Base-by-base conservation (phyloP, 2,113 vertebrate species). In the Daphoenositta chrysoptera region DNA sequence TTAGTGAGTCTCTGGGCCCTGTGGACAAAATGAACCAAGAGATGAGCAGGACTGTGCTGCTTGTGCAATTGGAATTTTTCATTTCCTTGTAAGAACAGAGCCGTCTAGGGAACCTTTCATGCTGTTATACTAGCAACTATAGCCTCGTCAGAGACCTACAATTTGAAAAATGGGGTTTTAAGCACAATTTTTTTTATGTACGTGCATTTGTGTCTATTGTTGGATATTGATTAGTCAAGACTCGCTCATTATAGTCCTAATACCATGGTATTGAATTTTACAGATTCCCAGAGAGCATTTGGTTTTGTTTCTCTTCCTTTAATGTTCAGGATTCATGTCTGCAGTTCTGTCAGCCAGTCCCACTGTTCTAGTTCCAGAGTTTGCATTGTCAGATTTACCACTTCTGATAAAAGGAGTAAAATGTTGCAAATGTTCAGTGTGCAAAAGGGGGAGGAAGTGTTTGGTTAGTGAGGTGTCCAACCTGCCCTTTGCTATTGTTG, bases 141-240 rank as follows among this genome's bases (percentile, higher is more conserved):
- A 80, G 13, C 23, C 13, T 61, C 0, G 0, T 72, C 58, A 20
- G 21, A 26, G 53, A 21, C 12, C 8, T 68, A 2, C 53, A 68
- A 39, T 37, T 84, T 44, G 24, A 69, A 80, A 85, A 90, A 24
- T 2, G 7, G 6, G 4, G 8, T 56, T 78, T 83, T 53, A 84
- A 82, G 77, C 8, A 37, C 5, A 21, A 1, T 30, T 87, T 30
- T 2, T 3, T 24, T 16, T 26, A 22, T 7, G 9, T 30, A 3
- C 8, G 1, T 63, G 13, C 1, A 5, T 48, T 65, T 83, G 9
- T 73, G 35, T 37, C 40, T 8, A 2, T 20, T 70, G 35, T 28
- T 53, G 26, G 24, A 57, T 89, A 44, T 11, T 26, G 11, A 37
- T 68, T 60, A 37, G 72, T 60, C 45, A 75, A 35, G 45, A n/a